A percentile compares a stretch with the other conserved stretches of the same genome.
Conservation (phyloP, 2,113 vertebrate species). For the Bettongia penicillata region DNA sequence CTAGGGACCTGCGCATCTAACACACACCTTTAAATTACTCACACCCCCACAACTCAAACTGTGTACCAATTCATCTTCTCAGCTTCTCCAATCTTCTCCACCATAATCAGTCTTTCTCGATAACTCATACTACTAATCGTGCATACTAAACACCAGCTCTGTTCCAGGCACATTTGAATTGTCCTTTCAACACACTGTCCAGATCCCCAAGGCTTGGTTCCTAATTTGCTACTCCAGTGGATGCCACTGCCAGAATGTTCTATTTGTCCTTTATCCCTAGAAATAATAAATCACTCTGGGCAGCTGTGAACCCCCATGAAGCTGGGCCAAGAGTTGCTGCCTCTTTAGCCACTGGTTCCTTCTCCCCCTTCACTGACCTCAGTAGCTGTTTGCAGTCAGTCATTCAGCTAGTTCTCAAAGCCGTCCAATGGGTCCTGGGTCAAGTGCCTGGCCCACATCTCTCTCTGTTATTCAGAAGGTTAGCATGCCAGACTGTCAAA, state of each 20-base stretch:
- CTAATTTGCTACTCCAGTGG: background rate
- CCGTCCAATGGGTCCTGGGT: background rate
- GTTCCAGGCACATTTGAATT: background rate
- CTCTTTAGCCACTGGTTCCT: background rate
- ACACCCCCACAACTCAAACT: background rate
- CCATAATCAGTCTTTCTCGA: background rate
- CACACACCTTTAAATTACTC: background rate
- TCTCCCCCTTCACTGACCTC: background rate
- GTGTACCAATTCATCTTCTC: background rate
- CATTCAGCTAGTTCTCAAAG: background rate
- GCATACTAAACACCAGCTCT: background rate
- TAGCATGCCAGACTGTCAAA: background rate
- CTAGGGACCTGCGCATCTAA: background rate
- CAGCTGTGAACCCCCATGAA: background rate
- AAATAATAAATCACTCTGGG: background rate
- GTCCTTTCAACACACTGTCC: background rate
- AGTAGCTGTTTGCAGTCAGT: background rate
- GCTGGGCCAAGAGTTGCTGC: background rate
- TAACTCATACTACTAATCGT: background rate
- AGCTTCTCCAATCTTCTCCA: background rate
- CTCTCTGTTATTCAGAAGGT: background rate
- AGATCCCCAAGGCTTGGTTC: background rate
- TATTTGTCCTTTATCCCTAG: background rate
- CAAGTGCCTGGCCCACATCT: no score
- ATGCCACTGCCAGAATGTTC: background rate